Conservation (phyloP, 2,797 vertebrate genomes). For the Prunella strophiata region DNA sequence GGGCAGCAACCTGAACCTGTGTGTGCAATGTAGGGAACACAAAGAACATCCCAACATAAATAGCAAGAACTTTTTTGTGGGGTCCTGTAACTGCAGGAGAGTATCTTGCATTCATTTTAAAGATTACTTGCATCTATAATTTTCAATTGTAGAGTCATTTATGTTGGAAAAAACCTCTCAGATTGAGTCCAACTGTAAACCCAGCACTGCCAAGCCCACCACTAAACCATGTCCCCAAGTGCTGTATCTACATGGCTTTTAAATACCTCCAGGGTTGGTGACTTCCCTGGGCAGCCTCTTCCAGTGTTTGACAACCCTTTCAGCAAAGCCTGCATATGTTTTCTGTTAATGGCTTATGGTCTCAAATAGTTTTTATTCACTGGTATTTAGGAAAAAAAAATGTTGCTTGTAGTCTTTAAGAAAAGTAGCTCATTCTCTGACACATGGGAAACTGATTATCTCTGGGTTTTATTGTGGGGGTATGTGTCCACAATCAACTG, state of each 20-base stretch:
- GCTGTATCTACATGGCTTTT: background rate
- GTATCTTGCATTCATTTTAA: conserved; percentile 10
- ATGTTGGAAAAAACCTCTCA: background rate
- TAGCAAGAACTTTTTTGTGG: background rate
- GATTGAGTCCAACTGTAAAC: background rate
- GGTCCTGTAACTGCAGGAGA: background rate
- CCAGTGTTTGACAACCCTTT: background rate
- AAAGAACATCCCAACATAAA: background rate
- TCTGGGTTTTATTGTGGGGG: conserved; percentile 13
- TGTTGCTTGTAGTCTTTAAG: conserved; percentile 25
- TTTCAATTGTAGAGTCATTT: background rate
- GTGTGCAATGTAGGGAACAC: rapidly evolving
- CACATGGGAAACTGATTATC: conserved; percentile 56
- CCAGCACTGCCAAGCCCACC: background rate
- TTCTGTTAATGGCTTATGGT: conserved; percentile 60
- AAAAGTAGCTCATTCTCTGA: conserved; percentile 44
- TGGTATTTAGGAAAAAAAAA: conserved; percentile 55
- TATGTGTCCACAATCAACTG: background rate
- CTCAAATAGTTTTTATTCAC: conserved; percentile 51
- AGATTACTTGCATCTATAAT: conserved; percentile 6
- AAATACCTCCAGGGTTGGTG: background rate
- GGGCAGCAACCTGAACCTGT: background rate
- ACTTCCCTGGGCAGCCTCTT: conserved; percentile 8
- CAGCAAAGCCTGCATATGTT: conserved; percentile 46
- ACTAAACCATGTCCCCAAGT: background rate